Base-by-base conservation (phyloP, 2,797 vertebrate species). In the Fratercula arctica region DNA sequence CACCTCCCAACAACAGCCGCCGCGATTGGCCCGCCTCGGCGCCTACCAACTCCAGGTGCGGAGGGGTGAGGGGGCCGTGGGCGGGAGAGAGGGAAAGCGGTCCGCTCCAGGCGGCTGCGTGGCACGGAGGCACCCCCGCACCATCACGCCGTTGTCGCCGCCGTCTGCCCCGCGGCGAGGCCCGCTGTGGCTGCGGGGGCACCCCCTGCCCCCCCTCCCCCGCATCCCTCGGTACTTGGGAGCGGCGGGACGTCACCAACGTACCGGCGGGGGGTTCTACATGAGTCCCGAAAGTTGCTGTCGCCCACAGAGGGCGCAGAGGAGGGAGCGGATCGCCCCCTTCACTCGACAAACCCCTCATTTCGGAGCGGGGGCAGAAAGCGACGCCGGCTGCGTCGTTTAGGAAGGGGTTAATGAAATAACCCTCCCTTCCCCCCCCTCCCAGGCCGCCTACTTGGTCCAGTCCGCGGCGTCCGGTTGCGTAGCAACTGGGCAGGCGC, bases 301-400 rank as follows among this genome's bases (percentile, higher is more conserved):
- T 28, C 10, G 16, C 53, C 28, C 11, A 1, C 8, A 4, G 8
- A 9, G 35, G 8, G 4, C 6, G 29, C 39, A 4, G 18, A 26
- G 31, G n/a, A 20, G 21, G 23, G n/a, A 5, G 7, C 2, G 21
- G 46, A 46, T 45, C 45, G 45, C 19, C 19, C 45, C 45, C 2
- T 25, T 24, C 12, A 11, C 1, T 8, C 2, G n/a, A 6, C 13
- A 2, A 11, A 12, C 5, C 1, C 3, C 3, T 37, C 0, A 0
- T 16, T 14, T 24, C 1, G 5, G 12, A 20, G 6, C 2, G 14
- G 4, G 3, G 4, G 3, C 5, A 18, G 24, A 11, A 33, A 16
- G 2, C 13, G 33, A 6, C 4, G 16, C 18, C 7, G 3, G 31
- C 18, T 16, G 24, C 12, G 10, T 7, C 10, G 26, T 33, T 45